Base-by-base conservation (phyloP, 2,888 invertebrate species). In the Monoplex corrugatus region DNA sequence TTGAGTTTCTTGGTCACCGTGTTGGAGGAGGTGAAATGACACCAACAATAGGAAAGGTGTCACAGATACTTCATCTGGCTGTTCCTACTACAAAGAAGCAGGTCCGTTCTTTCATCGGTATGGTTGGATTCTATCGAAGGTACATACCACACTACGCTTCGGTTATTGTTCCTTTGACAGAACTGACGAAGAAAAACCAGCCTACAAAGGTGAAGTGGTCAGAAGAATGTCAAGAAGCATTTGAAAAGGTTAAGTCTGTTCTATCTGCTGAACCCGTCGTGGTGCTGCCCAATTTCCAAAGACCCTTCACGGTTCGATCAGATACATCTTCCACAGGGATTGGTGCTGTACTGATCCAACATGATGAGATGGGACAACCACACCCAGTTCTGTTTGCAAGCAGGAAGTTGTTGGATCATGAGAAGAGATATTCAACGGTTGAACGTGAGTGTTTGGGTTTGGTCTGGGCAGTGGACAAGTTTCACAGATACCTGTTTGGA, bases 271-370 rank as follows among this genome's bases (percentile, higher is more conserved):
- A n/a, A n/a, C 32, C 72, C 5, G 80, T 80, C 8, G 8, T 80
- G 6, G 8, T 6, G 19, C 43, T 80, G 23, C 80, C 80, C 10
- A 43, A 80, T 23, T n/a, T 87, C 32, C 38, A 50, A 19, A 78
- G n/a, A 40, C 45, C 68, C 10, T 89, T 89, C 68, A 40, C 87
- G 13, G 38, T 89, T 23, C 10, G 23, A 23, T 83, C 87, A 1
- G 83, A 83, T 87, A 87, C 89, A 0, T 72, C 72, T 84, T 87
- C 87, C 28, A 43, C 35, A 3, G 89, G 89, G 3, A 13, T 89
- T 19, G 89, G 87, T 23, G 89, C 50, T 16, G 80, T 89, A 8
- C 45, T 87, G 28, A n/a, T 87, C 10, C 89, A 80, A 28, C 43
- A 44, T 80, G 80, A 43, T 43, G 80, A 43, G 8, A 28, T 3